Evolutionary conservation across 2,113 vertebrate genomes (phyloP).

Genomic region (Meleagris gallopavo): DNA sequence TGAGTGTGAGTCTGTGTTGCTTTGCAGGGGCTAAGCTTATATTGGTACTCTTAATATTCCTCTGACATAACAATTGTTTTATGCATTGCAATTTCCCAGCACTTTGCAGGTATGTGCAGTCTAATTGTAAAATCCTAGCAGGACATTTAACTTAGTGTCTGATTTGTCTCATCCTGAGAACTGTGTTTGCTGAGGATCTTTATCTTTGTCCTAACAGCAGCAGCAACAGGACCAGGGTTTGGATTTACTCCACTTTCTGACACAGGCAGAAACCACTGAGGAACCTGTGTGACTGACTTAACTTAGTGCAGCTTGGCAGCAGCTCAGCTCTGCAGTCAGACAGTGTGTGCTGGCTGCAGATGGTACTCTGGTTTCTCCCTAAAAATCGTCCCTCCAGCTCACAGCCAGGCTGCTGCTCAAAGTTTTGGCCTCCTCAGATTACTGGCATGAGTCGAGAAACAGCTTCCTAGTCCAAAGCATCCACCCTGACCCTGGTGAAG

Average conservation of each 20-base stretch:
- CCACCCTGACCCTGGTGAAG: background rate
- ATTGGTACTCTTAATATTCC: background rate
- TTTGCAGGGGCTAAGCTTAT: slow-evolving; percentile 21
- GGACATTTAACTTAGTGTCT: background rate
- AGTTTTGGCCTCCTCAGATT: background rate
- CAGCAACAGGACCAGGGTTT: accelerated
- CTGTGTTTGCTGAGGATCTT: background rate
- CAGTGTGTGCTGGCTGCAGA: slow-evolving; percentile 61
- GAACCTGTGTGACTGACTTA: slow-evolving; percentile 11
- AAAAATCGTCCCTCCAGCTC: slow-evolving; percentile 17
- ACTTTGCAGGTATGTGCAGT: accelerated
- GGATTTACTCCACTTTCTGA: background rate
- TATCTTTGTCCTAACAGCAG: background rate
- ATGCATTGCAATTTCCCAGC: background rate
- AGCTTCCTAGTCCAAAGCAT: background rate
- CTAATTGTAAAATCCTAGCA: background rate
- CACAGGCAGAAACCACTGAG: background rate
- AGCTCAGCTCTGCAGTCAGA: slow-evolving; percentile 34
- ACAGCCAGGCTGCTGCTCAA: background rate
- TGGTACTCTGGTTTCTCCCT: slow-evolving; percentile 53
- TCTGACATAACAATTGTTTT: background rate
- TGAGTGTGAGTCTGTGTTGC: background rate
- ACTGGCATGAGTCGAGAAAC: background rate
- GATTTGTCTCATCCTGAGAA: background rate
- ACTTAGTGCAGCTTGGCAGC: slow-evolving; percentile 40